Conservation (phyloP, 1,140 invertebrate genomes). For the Campoletis sonorensis region DNA sequence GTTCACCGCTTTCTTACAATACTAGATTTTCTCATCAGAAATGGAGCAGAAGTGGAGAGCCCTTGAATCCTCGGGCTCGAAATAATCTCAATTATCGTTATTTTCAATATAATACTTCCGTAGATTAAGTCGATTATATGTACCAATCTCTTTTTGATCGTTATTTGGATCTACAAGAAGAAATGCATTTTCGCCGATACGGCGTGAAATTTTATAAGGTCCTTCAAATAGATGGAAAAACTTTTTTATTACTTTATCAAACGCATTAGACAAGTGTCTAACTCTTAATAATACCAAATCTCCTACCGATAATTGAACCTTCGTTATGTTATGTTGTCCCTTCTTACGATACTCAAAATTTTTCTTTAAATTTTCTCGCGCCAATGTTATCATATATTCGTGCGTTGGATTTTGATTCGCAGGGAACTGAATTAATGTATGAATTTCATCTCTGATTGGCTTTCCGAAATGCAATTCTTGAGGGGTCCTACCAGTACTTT, state of each 20-base stretch:
- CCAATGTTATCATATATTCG: not conserved
- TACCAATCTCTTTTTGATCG: not conserved
- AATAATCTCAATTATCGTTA: too few relatives aligned
- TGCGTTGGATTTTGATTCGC: not conserved
- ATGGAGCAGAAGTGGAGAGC: too few relatives aligned
- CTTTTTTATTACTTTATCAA: constrained; percentile 28
- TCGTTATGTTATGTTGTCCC: not conserved
- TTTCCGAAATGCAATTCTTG: not conserved
- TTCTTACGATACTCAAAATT: constrained; percentile 30
- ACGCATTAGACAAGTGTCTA: not conserved
- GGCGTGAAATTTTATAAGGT: constrained; percentile 22
- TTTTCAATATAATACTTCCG: constrained; percentile 51
- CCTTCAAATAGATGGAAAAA: constrained; percentile 43
- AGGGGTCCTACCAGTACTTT: not conserved
- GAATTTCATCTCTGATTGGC: not conserved
- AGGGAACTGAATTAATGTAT: not conserved
- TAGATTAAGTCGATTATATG: not conserved
- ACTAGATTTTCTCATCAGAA: too few relatives aligned
- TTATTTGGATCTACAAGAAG: not conserved
- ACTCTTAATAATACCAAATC: constrained; percentile 4
- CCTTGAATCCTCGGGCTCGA: too few relatives aligned
- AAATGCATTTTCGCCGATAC: constrained; percentile 5
- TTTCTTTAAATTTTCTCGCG: not conserved
- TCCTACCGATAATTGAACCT: not conserved
- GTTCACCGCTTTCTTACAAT: too few relatives aligned